Conservation (phyloP, 2,888 invertebrate genomes). For the Ormyrus rosae region DNA sequence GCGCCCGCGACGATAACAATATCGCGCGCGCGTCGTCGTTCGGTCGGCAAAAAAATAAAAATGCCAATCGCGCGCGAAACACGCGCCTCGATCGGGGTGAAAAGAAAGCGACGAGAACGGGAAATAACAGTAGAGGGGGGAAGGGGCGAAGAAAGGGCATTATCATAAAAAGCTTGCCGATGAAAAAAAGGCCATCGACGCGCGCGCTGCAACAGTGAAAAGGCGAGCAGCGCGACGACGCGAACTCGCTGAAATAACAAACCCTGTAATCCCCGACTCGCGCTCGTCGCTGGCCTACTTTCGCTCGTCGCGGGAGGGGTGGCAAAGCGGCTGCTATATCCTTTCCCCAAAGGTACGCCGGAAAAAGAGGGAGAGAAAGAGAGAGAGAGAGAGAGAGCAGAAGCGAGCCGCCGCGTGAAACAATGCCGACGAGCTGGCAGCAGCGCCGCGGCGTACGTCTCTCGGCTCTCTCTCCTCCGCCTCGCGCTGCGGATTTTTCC, state of each 20-base stretch:
- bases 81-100: background rate
- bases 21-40: too few species aligned
- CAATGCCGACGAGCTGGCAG: conserved; percentile 17
- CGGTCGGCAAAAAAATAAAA: too few species aligned
- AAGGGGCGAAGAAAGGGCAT: background rate
- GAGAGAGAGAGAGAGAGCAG: too few species aligned
- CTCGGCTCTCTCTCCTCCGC: background rate
- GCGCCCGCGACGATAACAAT: too few species aligned
- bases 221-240: background rate
- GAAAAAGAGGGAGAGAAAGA: too few species aligned
- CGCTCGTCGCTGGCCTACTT: conserved; percentile 35
- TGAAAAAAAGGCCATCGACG: conserved; percentile 19
- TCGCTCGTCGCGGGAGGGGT: conserved; percentile 16
- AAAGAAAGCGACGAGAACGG: background rate
- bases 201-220: background rate
- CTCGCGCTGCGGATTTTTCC: conserved; percentile 20
- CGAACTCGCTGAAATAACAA: conserved; percentile 45
- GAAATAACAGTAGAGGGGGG: background rate
- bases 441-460: too few species aligned
- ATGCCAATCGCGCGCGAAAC: too few species aligned
- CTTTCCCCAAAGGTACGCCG: conserved; percentile 15
- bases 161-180: conserved; percentile 8
- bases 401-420: background rate
- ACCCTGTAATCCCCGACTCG: conserved; percentile 14
- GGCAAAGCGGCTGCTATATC: conserved; percentile 40